Base-by-base conservation (phyloP, 1,140 invertebrate species). In the Heliconius hermathena region DNA sequence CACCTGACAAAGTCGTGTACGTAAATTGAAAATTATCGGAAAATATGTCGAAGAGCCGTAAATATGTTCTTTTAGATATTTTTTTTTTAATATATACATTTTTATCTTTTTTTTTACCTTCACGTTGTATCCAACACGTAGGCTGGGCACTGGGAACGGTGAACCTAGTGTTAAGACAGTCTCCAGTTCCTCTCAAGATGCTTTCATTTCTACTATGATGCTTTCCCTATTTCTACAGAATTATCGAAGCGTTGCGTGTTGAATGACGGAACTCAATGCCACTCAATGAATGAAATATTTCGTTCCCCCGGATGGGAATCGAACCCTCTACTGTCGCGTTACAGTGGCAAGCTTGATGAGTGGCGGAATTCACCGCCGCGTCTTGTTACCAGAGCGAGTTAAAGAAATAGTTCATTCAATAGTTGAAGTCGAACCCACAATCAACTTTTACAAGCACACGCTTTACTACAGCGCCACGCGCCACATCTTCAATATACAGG, bases 21-120 rank as follows among this genome's bases (percentile, higher is more conserved):
- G 36, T 38, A 66, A 54, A 46, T 70, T 38, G 57, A 76, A 70
- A 76, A 71, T 76, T 76, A 75, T 60, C n/a, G 29, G 71, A 72
- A 38, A 72, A 72, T 41, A 38, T 72, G 11, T 36, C 18, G 8
- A 6, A 72, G 16, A 33, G 2, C 70, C 18, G 26, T n/a, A 72
- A 41, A 72, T 72, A 52, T 49, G 22, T 2, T 52, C 4, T 20
- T 4, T 18, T 52, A 16, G 41, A 16, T 20, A 1, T 52, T 20
- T 20, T 52, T 16, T 52, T 52, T 52, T 52, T 1, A 52, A 5
- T 52, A 6, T 57, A 57, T 22, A 22, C 54, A 11, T 57, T 16
- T 46, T 46, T 46, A 13, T 41, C 11, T 13, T 13, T 41, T 41
- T 41, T 41, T 41, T 46, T 13, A 16, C 13, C 13, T 46, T 54